Evolutionary conservation across 2,113 vertebrate species (phyloP), one percentile per base, ranked within the genome.

Genomic region (Colistium nudipinnis): DNA sequence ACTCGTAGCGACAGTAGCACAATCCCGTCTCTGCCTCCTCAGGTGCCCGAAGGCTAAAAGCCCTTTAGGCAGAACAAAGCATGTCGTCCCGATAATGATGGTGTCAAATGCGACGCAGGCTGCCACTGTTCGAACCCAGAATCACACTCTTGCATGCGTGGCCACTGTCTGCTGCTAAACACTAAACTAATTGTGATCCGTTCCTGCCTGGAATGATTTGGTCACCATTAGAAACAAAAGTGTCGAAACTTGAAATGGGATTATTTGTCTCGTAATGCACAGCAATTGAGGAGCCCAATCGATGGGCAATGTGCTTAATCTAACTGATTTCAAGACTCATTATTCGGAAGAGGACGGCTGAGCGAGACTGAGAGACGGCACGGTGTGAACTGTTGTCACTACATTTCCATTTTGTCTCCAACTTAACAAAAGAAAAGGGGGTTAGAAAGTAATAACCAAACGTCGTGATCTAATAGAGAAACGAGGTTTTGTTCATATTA

Each of bases 191-290:
- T 85, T 89, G 81, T 83, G 75, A 83, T 85, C 82, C 70, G 57
- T 82, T 73, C 73, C 81, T 82, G 85, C 76, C 80, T 76, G 62
- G 70, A 77, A 89, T 87, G 66, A 83, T 88, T 91, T 79, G 76
- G 70, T 88, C 86, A 78, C 71, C 83, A 80, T 88, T 85, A 83
- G 84, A 88, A 90, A 89, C 82, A 70, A n/a, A n/a, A 90, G 84
- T 80, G 85, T 69, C 76, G 80, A 65, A 85, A 85, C 84, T 83
- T 69, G 56, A 83, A 89, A 91, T 91, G 56, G 67, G 85, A 89
- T 91, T 89, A 90, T 90, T 89, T 84, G 78, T 81, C 74, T 81
- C 71, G 81, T 74, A 69, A 85, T 27, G 41, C 78, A 55, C 60
- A 51, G 76, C 85, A 86, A 87, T 88, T 88, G 76, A 79, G 54